These are phyloP conservation scores for Columbina picui DNA, from an alignment of 2,113 vertebrate genomes.

Conservation along the genomic window DNA sequence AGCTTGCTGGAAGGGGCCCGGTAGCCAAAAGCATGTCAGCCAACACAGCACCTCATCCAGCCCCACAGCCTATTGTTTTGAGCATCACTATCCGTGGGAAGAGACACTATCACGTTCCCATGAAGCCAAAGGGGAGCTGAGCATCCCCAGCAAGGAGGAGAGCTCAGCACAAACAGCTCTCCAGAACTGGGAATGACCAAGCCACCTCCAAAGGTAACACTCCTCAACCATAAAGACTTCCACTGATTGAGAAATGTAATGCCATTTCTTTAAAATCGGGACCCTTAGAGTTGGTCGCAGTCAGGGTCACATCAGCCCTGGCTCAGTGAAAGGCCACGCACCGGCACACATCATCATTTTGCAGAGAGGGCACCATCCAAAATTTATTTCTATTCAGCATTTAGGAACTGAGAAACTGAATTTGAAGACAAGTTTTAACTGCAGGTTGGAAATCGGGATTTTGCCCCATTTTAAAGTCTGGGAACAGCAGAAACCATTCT, in stretches of 20 bases:
- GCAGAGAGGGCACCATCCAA: background rate
- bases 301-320: background rate
- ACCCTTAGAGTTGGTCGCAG: background rate
- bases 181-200: background rate
- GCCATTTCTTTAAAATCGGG: background rate
- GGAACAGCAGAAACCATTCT: background rate
- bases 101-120: fast-evolving
- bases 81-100: background rate
- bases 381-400: background rate
- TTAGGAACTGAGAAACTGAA: background rate
- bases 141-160: background rate
- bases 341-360: fast-evolving
- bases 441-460: background rate
- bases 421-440: background rate
- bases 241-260: background rate
- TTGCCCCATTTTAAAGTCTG: background rate
- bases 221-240: fast-evolving
- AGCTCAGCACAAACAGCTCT: background rate
- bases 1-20: background rate
- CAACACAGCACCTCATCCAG: background rate
- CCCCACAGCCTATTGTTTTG: background rate
- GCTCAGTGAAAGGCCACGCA: background rate
- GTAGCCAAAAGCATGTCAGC: background rate
- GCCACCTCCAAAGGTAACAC: background rate
- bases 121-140: background rate